phyloP scores from a whole-genome alignment of 2,797 vertebrate species.

The Capromys pilorides region DNA sequence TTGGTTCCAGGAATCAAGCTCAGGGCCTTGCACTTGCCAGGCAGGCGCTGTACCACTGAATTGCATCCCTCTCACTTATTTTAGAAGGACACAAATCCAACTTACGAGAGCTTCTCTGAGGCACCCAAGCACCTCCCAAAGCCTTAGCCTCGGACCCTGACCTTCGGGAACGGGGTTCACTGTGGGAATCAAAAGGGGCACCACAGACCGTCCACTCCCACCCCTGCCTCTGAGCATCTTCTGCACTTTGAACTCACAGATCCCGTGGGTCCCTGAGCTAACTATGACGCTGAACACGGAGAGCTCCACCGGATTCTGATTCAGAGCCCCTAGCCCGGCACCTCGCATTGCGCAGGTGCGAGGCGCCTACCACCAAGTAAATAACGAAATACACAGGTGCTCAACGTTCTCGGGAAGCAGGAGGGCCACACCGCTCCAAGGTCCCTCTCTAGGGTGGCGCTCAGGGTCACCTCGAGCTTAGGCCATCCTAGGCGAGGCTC shows the following conservation, averaged over 20 bases:
- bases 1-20: no score
- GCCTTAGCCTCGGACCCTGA: background rate
- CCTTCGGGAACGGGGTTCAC: background rate
- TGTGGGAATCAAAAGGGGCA: no score
- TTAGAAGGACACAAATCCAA: background rate
- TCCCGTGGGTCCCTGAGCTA: background rate
- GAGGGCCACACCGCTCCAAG: background rate
- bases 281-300: background rate
- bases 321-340: background rate
- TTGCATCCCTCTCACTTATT: background rate
- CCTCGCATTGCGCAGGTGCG: background rate
- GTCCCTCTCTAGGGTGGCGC: no score
- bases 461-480: background rate
- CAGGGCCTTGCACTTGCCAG: no score
- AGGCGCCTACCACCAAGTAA: background rate
- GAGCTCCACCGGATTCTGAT: background rate
- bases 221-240: background rate
- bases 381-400: background rate
- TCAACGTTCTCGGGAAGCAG: background rate
- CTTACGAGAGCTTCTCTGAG: background rate
- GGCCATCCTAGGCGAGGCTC: background rate
- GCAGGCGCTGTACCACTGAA: no score
- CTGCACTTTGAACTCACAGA: background rate
- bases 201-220: background rate
- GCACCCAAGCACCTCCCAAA: background rate